Conservation (phyloP, 2,113 vertebrate genomes). For the Aptenodytes forsteri region DNA sequence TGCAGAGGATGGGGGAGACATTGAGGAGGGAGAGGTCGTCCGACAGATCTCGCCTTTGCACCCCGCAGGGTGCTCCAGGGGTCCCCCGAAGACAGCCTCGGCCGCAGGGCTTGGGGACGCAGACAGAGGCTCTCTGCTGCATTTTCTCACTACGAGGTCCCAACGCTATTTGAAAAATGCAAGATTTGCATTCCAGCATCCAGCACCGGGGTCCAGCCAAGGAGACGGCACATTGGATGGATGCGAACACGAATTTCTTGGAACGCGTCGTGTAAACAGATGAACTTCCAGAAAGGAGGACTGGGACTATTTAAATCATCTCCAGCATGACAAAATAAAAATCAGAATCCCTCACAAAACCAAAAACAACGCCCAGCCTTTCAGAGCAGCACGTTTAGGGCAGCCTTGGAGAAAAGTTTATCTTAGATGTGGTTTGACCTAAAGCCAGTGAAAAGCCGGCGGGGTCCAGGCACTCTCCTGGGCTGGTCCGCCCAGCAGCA, state of each 20-base stretch:
- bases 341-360: background rate
- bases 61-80: background rate
- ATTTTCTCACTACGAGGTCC: background rate
- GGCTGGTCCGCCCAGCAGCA: background rate
- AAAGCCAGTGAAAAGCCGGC: background rate
- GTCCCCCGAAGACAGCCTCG: background rate
- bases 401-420: background rate
- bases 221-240: background rate
- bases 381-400: background rate
- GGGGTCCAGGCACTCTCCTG: background rate
- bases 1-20: background rate
- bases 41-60: background rate
- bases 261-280: background rate
- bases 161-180: constrained; percentile 32
- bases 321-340: constrained; percentile 5
- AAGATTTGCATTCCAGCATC: constrained; percentile 32
- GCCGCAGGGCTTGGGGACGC: background rate
- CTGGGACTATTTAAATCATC: constrained; percentile 37
- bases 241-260: background rate
- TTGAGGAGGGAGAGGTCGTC: background rate
- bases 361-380: background rate
- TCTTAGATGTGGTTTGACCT: background rate
- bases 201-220: background rate
- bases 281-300: constrained; percentile 3
- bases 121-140: background rate